Conservation (phyloP, 2,888 invertebrate genomes). For the Dascillus cervinus region DNA sequence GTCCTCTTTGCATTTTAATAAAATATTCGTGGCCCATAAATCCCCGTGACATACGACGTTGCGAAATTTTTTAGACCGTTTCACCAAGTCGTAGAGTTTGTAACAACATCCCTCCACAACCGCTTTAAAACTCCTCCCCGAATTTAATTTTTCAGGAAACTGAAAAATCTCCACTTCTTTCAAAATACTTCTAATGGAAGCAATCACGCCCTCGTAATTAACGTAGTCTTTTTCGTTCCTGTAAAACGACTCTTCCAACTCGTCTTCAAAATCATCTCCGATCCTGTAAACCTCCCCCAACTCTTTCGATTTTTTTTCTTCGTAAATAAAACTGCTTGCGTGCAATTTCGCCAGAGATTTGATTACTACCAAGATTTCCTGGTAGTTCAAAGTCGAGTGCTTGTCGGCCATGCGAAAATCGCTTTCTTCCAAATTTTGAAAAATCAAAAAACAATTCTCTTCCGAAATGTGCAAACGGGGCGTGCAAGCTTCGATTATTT, state of each 20-base stretch:
- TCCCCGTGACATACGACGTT: constrained; percentile 56
- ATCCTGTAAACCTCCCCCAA: constrained; percentile 17
- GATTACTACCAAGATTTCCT: constrained; percentile 27
- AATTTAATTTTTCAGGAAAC: constrained; percentile 22
- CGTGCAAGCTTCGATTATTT: constrained; percentile 9
- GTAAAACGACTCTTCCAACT: constrained; percentile 23
- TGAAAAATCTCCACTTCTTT: constrained; percentile 27
- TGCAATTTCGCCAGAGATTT: constrained; percentile 35
- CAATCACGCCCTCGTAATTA: constrained; percentile 23
- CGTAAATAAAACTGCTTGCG: constrained; percentile 37
- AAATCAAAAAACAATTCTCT: constrained; percentile 23
- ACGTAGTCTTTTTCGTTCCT: constrained; percentile 24
- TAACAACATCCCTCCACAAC: constrained; percentile 19
- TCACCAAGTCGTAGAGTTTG: constrained; percentile 27
- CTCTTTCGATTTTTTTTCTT: constrained; percentile 18
- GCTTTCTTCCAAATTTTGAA: constrained; percentile 36
- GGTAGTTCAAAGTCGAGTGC: constrained; percentile 24
- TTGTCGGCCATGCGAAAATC: constrained; percentile 15
- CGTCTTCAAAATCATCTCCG: constrained; percentile 24
- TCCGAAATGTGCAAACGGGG: constrained; percentile 12
- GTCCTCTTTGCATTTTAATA: constrained; percentile 13
- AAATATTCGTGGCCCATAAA: constrained; percentile 54
- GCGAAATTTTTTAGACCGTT: constrained; percentile 37
- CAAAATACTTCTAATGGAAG: constrained; percentile 24
- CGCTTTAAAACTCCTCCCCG: constrained; percentile 24